Base-by-base conservation (phyloP, 2,797 vertebrate genomes). In the Coilia nasus region DNA sequence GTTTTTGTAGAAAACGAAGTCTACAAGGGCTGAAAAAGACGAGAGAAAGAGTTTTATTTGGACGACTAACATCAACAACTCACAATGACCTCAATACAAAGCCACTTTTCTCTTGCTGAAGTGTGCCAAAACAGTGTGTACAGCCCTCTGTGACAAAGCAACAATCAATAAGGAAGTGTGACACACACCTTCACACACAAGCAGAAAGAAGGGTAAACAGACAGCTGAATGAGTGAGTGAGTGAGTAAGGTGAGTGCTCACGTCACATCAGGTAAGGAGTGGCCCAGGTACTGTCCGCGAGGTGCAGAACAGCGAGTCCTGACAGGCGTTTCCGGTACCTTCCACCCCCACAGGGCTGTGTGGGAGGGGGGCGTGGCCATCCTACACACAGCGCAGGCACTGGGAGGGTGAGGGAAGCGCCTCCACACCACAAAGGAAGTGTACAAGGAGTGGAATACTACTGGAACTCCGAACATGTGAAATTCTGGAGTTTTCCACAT, bases 221-320 rank as follows among this genome's bases (percentile, higher is more conserved):
- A 44, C 71, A 78, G 35, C 9, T 21, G 0, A 44, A 44, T 59
- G 57, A 59, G 71, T 21, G 71, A 31, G 71, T 78, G 31, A 78
- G 17, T 50, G 25, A 60, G 59, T 44, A 46, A 57, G 9, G 71
- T 78, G 17, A 85, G 81, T 83, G 54, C 81, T 81, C n/a, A 81
- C 67, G 84, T 83, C 31, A 87, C 88, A 47, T 91, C 93, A 94
- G 93, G 92, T 95, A 93, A 94, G 94, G 95, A 93, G 95, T 86
- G 93, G 92, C 90, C 23, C 0, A 75, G 81, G 87, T 93, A 91
- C 91, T 91, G 81, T 23, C 93, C 78, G 71, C 11, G 9, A 44
- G 2, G 71, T 44, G 35, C 60, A 60, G 31, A 25, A 64, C 85
- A 92, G 93, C 86, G 87, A 91, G 91, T 85, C 81, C 87, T 87